phyloP scores from a whole-genome alignment of 2,113 vertebrate genomes.

The Crypturellus undulatus region DNA sequence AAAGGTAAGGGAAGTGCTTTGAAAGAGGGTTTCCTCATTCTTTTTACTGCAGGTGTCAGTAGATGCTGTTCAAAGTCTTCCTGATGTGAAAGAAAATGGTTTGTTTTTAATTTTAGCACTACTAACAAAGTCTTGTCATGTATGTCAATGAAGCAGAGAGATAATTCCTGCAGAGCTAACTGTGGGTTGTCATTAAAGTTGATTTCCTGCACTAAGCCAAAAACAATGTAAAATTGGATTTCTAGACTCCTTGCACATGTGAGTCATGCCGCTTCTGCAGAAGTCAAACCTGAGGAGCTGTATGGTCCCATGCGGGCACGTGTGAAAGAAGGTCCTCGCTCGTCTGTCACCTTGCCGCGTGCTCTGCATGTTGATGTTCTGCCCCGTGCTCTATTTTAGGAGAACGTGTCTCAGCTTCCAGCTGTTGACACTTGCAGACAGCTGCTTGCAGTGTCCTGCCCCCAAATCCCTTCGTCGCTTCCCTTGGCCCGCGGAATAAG shows the following conservation, averaged over 20 bases:
- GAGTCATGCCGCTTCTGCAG: not conserved
- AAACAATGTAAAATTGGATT: conserved; percentile 20
- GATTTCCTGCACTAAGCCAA: conserved; percentile 41
- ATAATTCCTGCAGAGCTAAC: conserved; percentile 59
- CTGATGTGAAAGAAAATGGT: too few species aligned
- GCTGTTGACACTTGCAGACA: conserved; percentile 45
- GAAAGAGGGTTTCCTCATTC: not conserved
- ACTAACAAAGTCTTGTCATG: conserved; percentile 52
- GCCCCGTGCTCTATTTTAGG: not conserved
- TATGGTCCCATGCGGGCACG: not conserved
- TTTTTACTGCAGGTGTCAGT: not conserved
- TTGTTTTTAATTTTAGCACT: conserved; percentile 57
- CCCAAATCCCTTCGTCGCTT: conserved; percentile 1
- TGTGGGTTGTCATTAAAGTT: conserved; percentile 67
- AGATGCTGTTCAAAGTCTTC: not conserved
- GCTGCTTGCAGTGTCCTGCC: conserved; percentile 5
- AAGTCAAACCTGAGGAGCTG: not conserved
- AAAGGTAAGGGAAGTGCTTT: not conserved
- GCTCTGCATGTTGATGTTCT: not conserved
- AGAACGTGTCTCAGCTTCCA: not conserved
- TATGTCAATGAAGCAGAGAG: conserved; percentile 57
- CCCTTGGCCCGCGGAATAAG: not conserved
- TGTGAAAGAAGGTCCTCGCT: not conserved
- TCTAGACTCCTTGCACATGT: conserved; percentile 26
- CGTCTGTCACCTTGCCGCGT: not conserved